Conservation (phyloP, 2,113 vertebrate genomes). For the Marcusenius ussheri region DNA sequence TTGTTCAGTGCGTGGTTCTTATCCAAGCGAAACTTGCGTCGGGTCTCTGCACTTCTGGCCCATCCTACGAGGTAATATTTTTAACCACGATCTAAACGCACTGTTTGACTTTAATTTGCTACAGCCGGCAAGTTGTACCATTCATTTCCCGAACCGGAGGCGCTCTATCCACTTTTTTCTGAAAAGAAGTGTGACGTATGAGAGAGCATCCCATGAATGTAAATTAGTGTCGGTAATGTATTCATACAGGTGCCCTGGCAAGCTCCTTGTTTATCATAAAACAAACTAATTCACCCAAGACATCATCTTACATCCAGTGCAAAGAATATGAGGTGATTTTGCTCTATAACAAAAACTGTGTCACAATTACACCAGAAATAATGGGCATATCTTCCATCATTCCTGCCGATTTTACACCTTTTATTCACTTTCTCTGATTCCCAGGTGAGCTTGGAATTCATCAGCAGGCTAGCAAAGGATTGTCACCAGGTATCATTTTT, state of each 20-base stretch:
- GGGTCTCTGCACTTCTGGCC: not conserved
- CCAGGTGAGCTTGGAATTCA: not conserved
- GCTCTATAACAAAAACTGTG: not conserved
- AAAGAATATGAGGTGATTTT: not conserved
- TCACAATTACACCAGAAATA: not conserved
- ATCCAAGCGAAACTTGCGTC: not conserved
- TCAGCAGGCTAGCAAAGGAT: not conserved
- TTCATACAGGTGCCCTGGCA: conserved; percentile 34
- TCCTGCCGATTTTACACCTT: not conserved
- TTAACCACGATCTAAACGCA: not conserved
- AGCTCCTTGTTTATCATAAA: conserved; percentile 33
- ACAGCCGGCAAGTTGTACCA: not conserved
- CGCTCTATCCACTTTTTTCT: conserved; percentile 5
- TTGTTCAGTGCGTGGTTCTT: not conserved
- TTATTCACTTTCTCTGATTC: not conserved
- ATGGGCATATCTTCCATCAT: not conserved
- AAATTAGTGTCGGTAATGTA: conserved; percentile 37
- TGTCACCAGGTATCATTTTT: not conserved
- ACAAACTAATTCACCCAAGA: conserved; percentile 25
- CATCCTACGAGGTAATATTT: not conserved
- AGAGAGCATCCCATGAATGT: not conserved
- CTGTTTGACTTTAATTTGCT: not conserved
- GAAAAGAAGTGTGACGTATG: not conserved
- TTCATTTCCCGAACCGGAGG: conserved; percentile 2
- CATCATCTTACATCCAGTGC: not conserved